Evolutionary conservation across 2,888 invertebrate genomes (phyloP).

Genomic region (Meganola albula): DNA sequence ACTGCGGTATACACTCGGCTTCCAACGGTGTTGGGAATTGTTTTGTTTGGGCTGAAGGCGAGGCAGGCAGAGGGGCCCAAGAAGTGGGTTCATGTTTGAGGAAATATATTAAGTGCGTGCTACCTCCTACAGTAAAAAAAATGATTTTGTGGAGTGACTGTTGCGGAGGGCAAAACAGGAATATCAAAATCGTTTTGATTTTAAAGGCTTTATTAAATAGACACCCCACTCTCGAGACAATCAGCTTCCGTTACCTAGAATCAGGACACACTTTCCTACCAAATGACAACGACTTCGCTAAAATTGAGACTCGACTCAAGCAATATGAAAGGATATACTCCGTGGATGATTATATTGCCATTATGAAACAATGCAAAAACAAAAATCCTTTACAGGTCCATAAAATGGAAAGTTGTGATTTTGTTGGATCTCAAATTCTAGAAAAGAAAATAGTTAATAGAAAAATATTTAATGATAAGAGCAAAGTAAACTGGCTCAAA

Average conservation of each 20-base stretch:
- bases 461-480: slow-evolving; percentile 4
- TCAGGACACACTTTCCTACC: slow-evolving; percentile 15
- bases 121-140: slow-evolving; percentile 1
- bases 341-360: slow-evolving; percentile 14
- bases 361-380: slow-evolving; percentile 13
- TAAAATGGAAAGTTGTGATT: slow-evolving; percentile 10
- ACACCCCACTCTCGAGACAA: slow-evolving; percentile 10
- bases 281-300: slow-evolving; percentile 13
- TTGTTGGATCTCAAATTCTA: slow-evolving; percentile 7
- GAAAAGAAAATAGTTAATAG: slow-evolving; percentile 3
- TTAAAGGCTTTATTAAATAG: slow-evolving; percentile 10
- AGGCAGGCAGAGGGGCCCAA: slow-evolving; percentile 13
- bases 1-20: slow-evolving; percentile 10
- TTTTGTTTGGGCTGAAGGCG: slow-evolving; percentile 14
- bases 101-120: not conserved
- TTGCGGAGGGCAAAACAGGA: slow-evolving; percentile 11
- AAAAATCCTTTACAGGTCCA: slow-evolving; percentile 13
- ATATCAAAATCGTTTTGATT: slow-evolving; percentile 18
- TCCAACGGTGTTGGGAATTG: slow-evolving; percentile 8
- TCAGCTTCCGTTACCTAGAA: slow-evolving; percentile 8
- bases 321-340: slow-evolving; percentile 11
- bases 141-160: slow-evolving; percentile 10
- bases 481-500: slow-evolving; percentile 4
- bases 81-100: slow-evolving; percentile 10
- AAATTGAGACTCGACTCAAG: slow-evolving; percentile 14